phyloP scores from a whole-genome alignment of 2,797 vertebrate species.

The Clarias pachynema region DNA sequence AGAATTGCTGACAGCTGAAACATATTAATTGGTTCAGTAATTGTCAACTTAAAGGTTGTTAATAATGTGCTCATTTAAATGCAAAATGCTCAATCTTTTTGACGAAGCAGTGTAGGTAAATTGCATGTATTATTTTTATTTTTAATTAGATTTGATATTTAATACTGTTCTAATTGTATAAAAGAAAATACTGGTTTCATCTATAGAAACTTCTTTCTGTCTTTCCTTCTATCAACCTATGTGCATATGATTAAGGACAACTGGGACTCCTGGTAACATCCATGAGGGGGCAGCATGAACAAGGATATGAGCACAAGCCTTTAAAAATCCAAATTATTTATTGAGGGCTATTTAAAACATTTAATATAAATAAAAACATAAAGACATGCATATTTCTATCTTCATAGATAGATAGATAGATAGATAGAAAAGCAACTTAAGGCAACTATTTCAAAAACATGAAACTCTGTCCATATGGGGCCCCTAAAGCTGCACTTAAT shows the following conservation, averaged over 20 bases:
- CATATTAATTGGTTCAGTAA: too few relatives aligned
- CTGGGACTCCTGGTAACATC: not conserved
- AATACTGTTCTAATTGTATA: not conserved
- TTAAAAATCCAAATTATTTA: too few relatives aligned
- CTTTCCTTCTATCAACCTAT: not conserved
- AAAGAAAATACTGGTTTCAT: not conserved
- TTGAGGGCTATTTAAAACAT: not conserved
- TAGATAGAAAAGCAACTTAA: not conserved
- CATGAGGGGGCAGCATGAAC: constrained; percentile 51
- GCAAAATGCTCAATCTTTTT: too few relatives aligned
- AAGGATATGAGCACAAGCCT: not conserved
- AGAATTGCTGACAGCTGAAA: too few relatives aligned
- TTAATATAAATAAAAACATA: not conserved
- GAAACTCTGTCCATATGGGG: constrained; percentile 18
- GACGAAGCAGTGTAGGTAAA: too few relatives aligned
- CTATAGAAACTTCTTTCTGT: not conserved
- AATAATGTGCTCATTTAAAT: too few relatives aligned
- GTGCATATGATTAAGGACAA: not conserved
- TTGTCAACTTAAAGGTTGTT: too few relatives aligned
- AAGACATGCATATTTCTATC: not conserved
- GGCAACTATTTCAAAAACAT: not conserved
- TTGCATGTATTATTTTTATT: not conserved
- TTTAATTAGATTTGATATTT: not conserved
- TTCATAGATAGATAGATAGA: not conserved
- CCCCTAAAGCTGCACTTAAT: constrained; percentile 27